A percentile compares a stretch with the other conserved stretches of the same genome.
Conservation (phyloP, 2,888 invertebrate species). For the Rhopalosiphum nymphaeae region DNA sequence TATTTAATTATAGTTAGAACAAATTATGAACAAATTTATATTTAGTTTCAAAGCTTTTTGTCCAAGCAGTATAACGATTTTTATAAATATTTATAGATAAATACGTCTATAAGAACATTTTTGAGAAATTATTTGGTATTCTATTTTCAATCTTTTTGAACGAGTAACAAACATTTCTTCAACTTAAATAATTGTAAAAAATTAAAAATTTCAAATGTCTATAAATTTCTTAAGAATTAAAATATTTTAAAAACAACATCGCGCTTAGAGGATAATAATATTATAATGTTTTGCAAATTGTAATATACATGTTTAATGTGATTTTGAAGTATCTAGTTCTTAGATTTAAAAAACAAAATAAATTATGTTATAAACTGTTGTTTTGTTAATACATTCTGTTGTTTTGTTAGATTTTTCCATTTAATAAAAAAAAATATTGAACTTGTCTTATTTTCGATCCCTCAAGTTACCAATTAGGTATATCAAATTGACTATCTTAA, state of each 20-base stretch:
- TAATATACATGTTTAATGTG: neutral
- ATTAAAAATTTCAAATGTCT: neutral
- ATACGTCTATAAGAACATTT: neutral
- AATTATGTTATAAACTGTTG: no score
- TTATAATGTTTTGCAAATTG: neutral
- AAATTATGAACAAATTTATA: neutral
- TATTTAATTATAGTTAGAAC: neutral
- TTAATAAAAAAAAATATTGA: neutral
- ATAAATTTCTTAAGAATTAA: neutral
- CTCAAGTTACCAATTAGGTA: neutral
- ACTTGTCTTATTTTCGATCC: neutral
- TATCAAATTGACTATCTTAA: neutral
- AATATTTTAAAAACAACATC: neutral
- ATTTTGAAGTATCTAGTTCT: no score
- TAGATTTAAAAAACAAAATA: neutral
- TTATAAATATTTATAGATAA: neutral
- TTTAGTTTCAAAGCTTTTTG: neutral
- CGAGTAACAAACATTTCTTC: neutral
- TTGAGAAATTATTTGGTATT: neutral
- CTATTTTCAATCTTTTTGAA: neutral
- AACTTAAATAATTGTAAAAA: no score
- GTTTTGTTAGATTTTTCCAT: neutral
- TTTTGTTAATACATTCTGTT: neutral
- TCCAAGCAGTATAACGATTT: neutral
- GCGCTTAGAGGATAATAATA: neutral